Conservation (phyloP, 2,113 vertebrate species). For the Irena cyanogastra region DNA sequence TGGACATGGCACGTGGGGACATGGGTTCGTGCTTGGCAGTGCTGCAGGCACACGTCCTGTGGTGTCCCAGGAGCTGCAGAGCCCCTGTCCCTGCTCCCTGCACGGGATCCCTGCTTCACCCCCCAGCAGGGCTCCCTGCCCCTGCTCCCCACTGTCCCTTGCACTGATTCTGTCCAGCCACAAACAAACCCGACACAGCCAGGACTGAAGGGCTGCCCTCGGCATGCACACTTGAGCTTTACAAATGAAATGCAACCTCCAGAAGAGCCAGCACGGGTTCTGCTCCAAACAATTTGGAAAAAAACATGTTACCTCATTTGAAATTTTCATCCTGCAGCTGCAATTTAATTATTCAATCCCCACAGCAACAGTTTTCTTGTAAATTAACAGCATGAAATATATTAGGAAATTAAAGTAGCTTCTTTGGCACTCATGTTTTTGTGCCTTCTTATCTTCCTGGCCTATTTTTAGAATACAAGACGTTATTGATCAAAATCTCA, state of each 20-base stretch:
- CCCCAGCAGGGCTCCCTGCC: fast-evolving
- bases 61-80: background rate
- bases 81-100: background rate
- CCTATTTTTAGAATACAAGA: background rate
- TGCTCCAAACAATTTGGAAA: background rate
- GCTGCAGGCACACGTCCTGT: fast-evolving
- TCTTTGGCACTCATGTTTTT: background rate
- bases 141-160: fast-evolving
- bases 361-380: background rate
- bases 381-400: background rate
- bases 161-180: fast-evolving
- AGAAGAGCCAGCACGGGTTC: background rate
- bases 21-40: background rate
- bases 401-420: background rate
- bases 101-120: background rate
- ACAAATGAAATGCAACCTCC: background rate
- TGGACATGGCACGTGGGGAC: background rate
- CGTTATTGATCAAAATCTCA: background rate
- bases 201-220: background rate
- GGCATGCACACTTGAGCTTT: background rate
- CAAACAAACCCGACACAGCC: background rate
- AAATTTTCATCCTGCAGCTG: background rate
- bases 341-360: background rate
- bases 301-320: background rate
- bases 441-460: background rate